phyloP scores from a whole-genome alignment of 2,888 invertebrate species.

The Drosophila quinaria region DNA sequence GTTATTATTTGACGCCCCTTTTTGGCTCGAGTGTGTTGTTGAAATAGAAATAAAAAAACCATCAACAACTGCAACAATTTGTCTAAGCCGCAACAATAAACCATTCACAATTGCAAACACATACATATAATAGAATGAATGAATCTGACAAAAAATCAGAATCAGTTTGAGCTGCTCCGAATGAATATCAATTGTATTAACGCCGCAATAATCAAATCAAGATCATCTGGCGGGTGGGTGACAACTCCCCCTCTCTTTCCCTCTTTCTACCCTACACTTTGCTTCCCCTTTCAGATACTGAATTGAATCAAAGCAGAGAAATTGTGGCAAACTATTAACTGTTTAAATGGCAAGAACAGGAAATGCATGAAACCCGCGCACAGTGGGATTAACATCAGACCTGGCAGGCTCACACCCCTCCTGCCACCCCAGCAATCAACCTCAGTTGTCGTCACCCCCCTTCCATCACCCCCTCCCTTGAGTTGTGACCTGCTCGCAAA shows the following conservation, averaged over 20 bases:
- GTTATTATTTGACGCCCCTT: conserved; percentile 49
- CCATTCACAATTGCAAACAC: conserved; percentile 40
- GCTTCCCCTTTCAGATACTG: conserved; percentile 16
- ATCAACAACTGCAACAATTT: conserved; percentile 69
- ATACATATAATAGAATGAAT: conserved; percentile 25
- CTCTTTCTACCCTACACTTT: not conserved
- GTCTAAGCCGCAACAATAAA: conserved; percentile 61
- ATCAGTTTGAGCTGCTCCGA: conserved; percentile 57
- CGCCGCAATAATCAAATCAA: conserved; percentile 81
- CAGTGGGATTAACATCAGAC: conserved; percentile 75
- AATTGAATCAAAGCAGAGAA: conserved; percentile 77
- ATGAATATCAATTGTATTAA: conserved; percentile 80
- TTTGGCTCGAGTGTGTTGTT: conserved; percentile 13
- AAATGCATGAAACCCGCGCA: conserved; percentile 62
- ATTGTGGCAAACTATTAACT: conserved; percentile 80
- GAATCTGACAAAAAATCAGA: conserved; percentile 5
- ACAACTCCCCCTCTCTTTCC: conserved; percentile 39
- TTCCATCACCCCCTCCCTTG: not conserved
- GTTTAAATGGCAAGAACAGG: conserved; percentile 70
- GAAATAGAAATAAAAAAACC: conserved; percentile 64
- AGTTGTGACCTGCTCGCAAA: conserved; percentile 71
- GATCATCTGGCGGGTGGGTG: conserved; percentile 66
- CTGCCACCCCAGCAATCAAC: conserved; percentile 64
- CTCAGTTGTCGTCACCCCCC: conserved; percentile 32
- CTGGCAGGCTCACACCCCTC: conserved; percentile 26